Percentiles rank a stretch among this genome's conserved stretches.
Conservation (phyloP, 2,888 invertebrate species). For the Operophtera brumata region DNA sequence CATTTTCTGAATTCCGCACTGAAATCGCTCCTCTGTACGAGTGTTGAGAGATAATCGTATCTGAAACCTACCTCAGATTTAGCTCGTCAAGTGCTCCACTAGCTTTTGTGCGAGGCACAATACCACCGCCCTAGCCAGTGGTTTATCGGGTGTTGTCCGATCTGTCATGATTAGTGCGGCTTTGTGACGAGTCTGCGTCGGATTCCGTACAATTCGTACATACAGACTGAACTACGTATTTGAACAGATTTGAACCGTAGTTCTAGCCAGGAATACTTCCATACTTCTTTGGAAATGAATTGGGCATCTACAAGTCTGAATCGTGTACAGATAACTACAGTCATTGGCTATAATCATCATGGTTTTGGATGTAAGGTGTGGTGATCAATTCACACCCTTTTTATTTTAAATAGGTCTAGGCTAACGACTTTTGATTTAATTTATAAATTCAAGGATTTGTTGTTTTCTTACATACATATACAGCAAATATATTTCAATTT, state of each 20-base stretch:
- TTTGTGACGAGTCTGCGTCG: slow-evolving; percentile 1
- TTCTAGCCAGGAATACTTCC: not conserved
- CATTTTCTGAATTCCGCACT: not conserved
- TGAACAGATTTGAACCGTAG: not conserved
- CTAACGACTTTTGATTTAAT: too few relatives aligned
- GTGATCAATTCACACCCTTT: too few relatives aligned
- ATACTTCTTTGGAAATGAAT: too few relatives aligned
- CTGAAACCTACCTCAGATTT: slow-evolving; percentile 13
- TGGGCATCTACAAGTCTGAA: too few relatives aligned
- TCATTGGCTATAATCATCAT: too few relatives aligned
- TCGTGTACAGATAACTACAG: too few relatives aligned
- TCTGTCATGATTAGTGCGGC: slow-evolving; percentile 15
- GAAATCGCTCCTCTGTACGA: not conserved
- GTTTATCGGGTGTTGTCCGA: slow-evolving; percentile 15
- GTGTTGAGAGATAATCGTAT: not conserved
- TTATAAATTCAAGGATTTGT: too few relatives aligned
- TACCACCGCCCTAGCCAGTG: not conserved
- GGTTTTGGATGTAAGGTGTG: too few relatives aligned
- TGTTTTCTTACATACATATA: too few relatives aligned
- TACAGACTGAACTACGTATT: not conserved
- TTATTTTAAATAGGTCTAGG: too few relatives aligned
- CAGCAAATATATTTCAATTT: too few relatives aligned
- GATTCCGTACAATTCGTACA: not conserved
- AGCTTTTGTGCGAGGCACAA: slow-evolving; percentile 9
- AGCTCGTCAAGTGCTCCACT: slow-evolving; percentile 8